These are phyloP conservation scores for Falco punctatus DNA, from an alignment of 2,113 vertebrate species.

Conservation along the genomic window DNA sequence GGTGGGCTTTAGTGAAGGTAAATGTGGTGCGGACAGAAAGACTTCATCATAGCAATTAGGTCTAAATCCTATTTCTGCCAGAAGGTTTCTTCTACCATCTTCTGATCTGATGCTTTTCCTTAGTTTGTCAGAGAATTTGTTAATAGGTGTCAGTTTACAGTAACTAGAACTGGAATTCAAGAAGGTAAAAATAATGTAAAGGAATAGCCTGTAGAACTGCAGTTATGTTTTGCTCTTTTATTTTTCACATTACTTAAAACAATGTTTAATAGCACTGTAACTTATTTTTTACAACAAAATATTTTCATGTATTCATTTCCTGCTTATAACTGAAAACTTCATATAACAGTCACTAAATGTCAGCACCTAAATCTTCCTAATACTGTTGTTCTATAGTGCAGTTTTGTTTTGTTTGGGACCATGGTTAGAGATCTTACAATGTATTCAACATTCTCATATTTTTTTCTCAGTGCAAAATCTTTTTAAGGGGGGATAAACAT, in stretches of 20 bases:
- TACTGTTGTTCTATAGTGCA: background rate
- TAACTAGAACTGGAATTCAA: background rate
- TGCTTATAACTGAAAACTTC: slow-evolving; percentile 10
- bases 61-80: background rate
- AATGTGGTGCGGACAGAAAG: background rate
- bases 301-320: slow-evolving; percentile 32
- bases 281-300: slow-evolving; percentile 59
- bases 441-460: background rate
- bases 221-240: slow-evolving; percentile 42
- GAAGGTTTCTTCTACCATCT: background rate
- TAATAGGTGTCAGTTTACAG: background rate
- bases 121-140: background rate
- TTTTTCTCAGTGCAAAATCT: background rate
- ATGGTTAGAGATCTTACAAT: background rate
- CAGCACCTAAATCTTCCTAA: slow-evolving; percentile 53
- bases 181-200: slow-evolving; percentile 1
- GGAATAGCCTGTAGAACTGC: slow-evolving; percentile 32
- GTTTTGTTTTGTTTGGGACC: background rate
- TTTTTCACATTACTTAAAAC: slow-evolving; percentile 57
- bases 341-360: slow-evolving; percentile 17
- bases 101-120: background rate
- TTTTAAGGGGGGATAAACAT: background rate
- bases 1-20: background rate
- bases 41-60: background rate
- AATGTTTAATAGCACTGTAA: slow-evolving; percentile 45